Conservation (phyloP, 1,140 invertebrate genomes). For the Chelonus insularis region DNA sequence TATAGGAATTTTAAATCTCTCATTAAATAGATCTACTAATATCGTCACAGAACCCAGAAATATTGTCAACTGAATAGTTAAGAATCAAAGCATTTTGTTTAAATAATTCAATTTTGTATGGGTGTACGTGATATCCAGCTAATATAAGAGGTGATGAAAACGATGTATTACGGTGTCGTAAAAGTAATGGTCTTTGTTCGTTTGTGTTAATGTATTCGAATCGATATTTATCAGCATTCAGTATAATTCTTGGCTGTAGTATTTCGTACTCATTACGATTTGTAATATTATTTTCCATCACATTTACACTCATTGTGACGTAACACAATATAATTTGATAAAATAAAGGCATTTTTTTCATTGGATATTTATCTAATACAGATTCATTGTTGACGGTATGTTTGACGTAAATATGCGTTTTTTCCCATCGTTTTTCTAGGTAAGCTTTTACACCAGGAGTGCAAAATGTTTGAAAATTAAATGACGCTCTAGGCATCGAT, state of each 20-base stretch:
- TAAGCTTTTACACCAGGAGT: neutral
- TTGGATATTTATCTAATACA: neutral
- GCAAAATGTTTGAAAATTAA: neutral
- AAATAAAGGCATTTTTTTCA: neutral
- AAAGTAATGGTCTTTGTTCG: neutral
- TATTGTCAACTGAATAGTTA: too few relatives aligned
- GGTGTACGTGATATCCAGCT: neutral
- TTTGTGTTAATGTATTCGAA: neutral
- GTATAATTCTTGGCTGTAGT: neutral
- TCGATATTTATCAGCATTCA: neutral
- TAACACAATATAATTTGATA: neutral
- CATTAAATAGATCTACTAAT: too few relatives aligned
- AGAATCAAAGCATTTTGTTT: too few relatives aligned
- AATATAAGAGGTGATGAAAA: neutral
- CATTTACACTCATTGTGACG: neutral
- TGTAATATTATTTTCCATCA: too few relatives aligned
- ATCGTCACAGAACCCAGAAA: too few relatives aligned
- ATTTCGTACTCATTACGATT: neutral
- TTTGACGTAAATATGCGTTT: neutral
- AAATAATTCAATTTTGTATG: neutral
- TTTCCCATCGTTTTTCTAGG: neutral
- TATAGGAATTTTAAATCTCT: too few relatives aligned
- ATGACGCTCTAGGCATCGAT: neutral
- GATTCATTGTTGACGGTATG: neutral
- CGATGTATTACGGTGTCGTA: neutral